These are phyloP conservation scores for Erpobdella octoculata DNA, from an alignment of 2,888 invertebrate genomes.

Conservation along the genomic window DNA sequence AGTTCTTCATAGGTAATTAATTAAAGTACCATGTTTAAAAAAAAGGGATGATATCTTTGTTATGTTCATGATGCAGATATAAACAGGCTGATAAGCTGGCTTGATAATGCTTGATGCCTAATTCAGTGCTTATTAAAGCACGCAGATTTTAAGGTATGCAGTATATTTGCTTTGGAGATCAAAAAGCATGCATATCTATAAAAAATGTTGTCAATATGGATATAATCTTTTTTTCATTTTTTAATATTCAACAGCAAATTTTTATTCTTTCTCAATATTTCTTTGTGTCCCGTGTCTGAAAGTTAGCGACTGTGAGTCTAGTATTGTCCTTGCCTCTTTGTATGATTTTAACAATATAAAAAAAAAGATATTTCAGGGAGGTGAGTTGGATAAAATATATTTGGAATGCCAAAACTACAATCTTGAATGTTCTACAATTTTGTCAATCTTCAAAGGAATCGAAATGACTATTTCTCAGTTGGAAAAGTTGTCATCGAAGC, in stretches of 20 bases:
- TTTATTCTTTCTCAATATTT: conserved; percentile 2
- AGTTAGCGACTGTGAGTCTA: background rate
- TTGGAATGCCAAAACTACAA: background rate
- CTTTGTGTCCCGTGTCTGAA: background rate
- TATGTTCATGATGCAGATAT: no score
- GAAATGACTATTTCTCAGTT: no score
- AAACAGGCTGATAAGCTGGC: no score
- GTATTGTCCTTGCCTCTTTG: background rate
- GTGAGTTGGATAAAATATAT: background rate
- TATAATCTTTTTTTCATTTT: background rate
- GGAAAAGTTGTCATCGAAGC: no score
- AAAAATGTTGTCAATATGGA: background rate
- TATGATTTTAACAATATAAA: background rate
- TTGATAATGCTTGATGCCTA: no score
- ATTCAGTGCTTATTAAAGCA: no score
- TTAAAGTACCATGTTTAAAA: no score
- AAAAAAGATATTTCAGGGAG: background rate
- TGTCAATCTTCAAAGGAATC: background rate
- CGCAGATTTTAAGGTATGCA: no score
- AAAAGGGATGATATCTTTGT: no score
- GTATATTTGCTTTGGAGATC: background rate
- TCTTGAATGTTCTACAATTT: background rate
- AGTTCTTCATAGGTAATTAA: conserved; percentile 35
- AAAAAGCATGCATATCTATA: background rate
- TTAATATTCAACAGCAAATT: conserved; percentile 2